Evolutionary conservation across 1,140 invertebrate genomes (phyloP), one percentile per base, ranked within the genome.

Genomic region (Pogonomyrmex californicus): DNA sequence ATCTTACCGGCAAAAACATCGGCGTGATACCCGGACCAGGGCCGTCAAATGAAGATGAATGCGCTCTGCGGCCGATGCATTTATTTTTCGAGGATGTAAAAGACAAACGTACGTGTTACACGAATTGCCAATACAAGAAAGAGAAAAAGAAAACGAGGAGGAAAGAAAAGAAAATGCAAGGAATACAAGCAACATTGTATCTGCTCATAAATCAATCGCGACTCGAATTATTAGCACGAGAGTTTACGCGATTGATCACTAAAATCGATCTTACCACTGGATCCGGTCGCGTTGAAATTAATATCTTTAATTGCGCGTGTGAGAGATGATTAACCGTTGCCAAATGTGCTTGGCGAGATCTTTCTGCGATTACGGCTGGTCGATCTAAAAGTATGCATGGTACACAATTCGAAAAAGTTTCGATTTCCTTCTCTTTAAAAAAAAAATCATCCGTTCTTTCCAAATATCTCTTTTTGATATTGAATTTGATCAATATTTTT

Each of bases 31-130:
- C 47, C 47, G 47, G 47, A 36, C 63, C 41, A 41, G 5, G 58
- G n/a, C 41, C 47, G 77, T 79, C 62, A 79, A 79, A 79, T 68
- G 62, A 79, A 68, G 62, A 79, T 79, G 62, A 36, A 79, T 79
- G 47, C 47, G 44, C 51, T 36, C 33, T 23, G 23, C n/a, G 47
- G 44, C 36, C n/a, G 47, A 5, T 36, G 77, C 44, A 68, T 68
- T 79, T 79, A 79, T 79, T 79, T 79, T 66, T 79, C 47, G 4
- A 47, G 44, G 47, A 41, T 68, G 62, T n/a, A 54, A 68, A 70
- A 68, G n/a, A 60, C 56, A 17, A 47, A 58, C 38, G 38, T 14
- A 38, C 41, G 58, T 30, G 5, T 58, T n/a, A 47, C 33, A 41
- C 47, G 62, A 65, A 10, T 44, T 78, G 38, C 44, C n/a, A 79